phyloP scores from a whole-genome alignment of 2,113 vertebrate genomes.

The Oncorhynchus nerka region DNA sequence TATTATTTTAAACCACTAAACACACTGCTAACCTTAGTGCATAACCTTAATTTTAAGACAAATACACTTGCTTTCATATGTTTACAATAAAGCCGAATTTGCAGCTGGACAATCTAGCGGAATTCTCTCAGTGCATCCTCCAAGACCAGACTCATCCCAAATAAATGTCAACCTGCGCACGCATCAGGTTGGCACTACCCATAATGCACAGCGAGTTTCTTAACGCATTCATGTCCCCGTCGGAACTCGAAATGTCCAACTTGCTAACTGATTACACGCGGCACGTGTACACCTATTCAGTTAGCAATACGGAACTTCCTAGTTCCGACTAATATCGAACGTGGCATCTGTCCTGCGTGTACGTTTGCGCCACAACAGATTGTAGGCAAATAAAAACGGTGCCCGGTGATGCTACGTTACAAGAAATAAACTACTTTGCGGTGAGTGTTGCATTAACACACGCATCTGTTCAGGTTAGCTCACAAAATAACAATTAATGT shows the following conservation, averaged over 20 bases:
- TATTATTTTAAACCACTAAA: too few species aligned
- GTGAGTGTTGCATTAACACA: constrained; percentile 1
- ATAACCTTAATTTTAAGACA: too few species aligned
- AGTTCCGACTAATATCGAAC: too few species aligned
- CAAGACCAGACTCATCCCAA: too few species aligned
- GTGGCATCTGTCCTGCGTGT: not conserved
- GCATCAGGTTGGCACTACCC: constrained; percentile 47
- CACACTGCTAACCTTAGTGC: too few species aligned
- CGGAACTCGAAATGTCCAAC: not conserved
- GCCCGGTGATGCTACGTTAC: not conserved
- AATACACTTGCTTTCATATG: too few species aligned
- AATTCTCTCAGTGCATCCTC: not conserved
- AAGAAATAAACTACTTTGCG: not conserved
- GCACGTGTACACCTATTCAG: too few species aligned
- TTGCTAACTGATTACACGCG: too few species aligned
- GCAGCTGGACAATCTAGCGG: too few species aligned
- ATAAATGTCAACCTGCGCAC: too few species aligned
- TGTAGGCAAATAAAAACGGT: not conserved
- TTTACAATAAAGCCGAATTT: too few species aligned
- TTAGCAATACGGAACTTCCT: too few species aligned
- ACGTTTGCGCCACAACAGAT: not conserved
- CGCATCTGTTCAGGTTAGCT: constrained; percentile 10
- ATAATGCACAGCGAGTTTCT: constrained; percentile 60
- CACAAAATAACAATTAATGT: not conserved
- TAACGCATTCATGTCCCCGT: not conserved